Evolutionary conservation across 2,888 invertebrate genomes (phyloP), one percentile per base, ranked within the genome.

Genomic region (Andrena dorsata): DNA sequence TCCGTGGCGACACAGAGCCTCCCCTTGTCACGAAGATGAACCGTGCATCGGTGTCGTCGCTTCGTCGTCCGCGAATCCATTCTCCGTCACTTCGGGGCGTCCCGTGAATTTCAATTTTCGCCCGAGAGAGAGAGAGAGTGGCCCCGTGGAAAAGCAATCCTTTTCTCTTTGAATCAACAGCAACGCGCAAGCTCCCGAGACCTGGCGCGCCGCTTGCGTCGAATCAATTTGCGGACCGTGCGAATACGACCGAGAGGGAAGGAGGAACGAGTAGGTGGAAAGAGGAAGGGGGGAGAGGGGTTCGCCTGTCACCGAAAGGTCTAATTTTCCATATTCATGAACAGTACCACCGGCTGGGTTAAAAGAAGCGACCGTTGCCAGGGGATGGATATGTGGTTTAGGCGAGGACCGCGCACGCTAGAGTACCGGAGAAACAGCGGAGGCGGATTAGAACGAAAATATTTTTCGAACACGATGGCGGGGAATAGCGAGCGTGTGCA

Each of bases 301-400:
- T 66, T 74, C 53, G 47, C 60, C 60, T 41, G 56, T 56, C 70
- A 49, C 76, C 76, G 79, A 85, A 84, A 87, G 80, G 82, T 91
- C 82, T 77, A 86, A 88, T 90, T 89, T 86, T 89, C 86, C 89
- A 90, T 90, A 91, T 90, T 91, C 88, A 88, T 91, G 85, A 88
- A 77, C 41, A 73, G 51, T 30, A 23, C 28, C 28, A 7, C 26
- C 6, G 23, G 64, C 49, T 28, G 26, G 56, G 23, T 26, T n/a
- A 63, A 60, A 28, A 60, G 60, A 53, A 61, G 65, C 47, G 61
- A 60, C 26, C 35, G 56, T 56, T 23, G 56, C 23, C 56, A 23
- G 23, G 23, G 56, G 23, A 56, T 56, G 23, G 56, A 56, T 56
- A 10, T 26, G 56, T 26, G 56, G 56, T 56, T 26, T 20, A 20